These are phyloP conservation scores for Tridacna crocea DNA, from an alignment of 2,888 invertebrate genomes.

Conservation along the genomic window DNA sequence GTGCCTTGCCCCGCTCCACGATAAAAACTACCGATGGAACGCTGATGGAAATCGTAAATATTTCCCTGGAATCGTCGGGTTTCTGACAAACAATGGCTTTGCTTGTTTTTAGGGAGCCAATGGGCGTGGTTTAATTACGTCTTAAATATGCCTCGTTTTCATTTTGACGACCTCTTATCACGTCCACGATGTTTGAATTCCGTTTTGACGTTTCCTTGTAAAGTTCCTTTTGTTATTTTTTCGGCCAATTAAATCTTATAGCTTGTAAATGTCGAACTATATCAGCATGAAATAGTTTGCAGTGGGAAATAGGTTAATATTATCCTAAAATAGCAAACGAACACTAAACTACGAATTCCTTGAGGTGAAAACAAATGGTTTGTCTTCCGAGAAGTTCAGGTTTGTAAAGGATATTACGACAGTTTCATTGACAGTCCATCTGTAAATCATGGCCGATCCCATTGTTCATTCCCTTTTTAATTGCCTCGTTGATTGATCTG, in stretches of 20 bases:
- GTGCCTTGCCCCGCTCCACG: not conserved
- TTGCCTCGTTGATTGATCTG: constrained; percentile 17
- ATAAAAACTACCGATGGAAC: not conserved
- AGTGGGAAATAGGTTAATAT: too few species aligned
- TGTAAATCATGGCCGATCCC: constrained; percentile 10
- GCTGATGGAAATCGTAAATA: constrained; percentile 3
- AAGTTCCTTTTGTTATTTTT: too few species aligned
- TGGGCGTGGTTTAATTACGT: constrained; percentile 27
- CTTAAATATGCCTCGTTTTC: constrained; percentile 24
- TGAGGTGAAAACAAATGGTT: too few species aligned
- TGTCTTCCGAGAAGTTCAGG: too few species aligned
- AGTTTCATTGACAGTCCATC: constrained; percentile 11
- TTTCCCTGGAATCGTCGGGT: not conserved
- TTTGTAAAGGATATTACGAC: not conserved
- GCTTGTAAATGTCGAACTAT: too few species aligned
- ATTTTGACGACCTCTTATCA: constrained; percentile 12
- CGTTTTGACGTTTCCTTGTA: too few species aligned
- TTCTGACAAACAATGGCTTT: constrained; percentile 1
- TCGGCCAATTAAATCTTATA: too few species aligned
- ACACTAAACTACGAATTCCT: too few species aligned
- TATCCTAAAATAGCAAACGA: too few species aligned
- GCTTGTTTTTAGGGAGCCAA: constrained; percentile 14
- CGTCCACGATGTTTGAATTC: constrained; percentile 1
- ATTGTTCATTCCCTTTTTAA: constrained; percentile 21
- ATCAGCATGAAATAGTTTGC: too few species aligned